Evolutionary conservation across 2,888 invertebrate species (phyloP).

Genomic region (Microdon myrmicae): DNA sequence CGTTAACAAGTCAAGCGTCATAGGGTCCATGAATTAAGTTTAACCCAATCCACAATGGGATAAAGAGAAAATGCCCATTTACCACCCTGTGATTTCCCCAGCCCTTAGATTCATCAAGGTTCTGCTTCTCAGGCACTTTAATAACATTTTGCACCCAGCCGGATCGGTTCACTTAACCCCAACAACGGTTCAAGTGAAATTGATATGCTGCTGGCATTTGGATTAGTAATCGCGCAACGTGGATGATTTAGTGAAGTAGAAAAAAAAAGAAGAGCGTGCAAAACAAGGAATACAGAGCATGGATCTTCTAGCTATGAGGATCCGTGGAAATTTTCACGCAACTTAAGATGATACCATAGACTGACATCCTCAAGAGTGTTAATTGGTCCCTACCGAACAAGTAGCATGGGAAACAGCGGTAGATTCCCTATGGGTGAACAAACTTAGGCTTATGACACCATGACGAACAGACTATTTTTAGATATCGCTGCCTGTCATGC

Average conservation of each 20-base stretch:
- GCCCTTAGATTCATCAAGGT: constrained; percentile 28
- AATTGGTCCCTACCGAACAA: constrained; percentile 35
- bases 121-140: constrained; percentile 58
- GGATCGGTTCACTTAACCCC: constrained; percentile 57
- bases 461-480: constrained; percentile 41
- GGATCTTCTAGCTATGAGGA: constrained; percentile 5
- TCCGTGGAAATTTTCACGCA: constrained; percentile 26
- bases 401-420: constrained; percentile 44
- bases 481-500: constrained; percentile 46
- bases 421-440: constrained; percentile 38
- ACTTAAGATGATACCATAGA: constrained; percentile 28
- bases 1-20: constrained; percentile 36
- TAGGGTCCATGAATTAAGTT: too few species aligned
- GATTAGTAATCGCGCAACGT: constrained; percentile 46
- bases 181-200: constrained; percentile 51
- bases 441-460: constrained; percentile 40
- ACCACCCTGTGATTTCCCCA: constrained; percentile 46
- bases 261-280: background rate
- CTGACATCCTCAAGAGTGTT: constrained; percentile 38
- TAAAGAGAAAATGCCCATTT: too few species aligned
- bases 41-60: too few species aligned
- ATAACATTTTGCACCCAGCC: constrained; percentile 55
- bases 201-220: constrained; percentile 49
- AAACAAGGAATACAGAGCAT: constrained; percentile 13
- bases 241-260: constrained; percentile 15